Evolutionary conservation across 2,888 invertebrate genomes (phyloP), one percentile per base, ranked within the genome.

Genomic region (Chymomyza fuscimana): DNA sequence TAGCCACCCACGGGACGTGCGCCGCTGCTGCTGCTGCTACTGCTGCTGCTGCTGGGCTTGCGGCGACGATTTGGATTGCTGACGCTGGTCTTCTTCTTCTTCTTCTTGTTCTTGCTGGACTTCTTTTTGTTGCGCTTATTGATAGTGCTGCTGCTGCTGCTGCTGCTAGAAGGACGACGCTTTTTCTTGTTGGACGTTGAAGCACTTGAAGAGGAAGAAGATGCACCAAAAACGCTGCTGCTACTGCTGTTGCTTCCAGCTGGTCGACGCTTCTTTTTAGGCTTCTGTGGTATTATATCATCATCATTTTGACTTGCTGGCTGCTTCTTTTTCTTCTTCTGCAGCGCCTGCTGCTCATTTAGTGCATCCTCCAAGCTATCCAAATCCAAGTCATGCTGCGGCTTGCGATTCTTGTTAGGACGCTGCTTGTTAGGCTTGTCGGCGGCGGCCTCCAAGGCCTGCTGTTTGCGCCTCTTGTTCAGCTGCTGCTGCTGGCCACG

Each of bases 1-100:
- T 82, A 82, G 70, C 82, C 84, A 40, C 84, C 86, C 19, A 77
- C 46, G 62, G 73, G 65, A 58, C 36, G 58, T 52, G 32, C 15
- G 16, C 40, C 19, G 15, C 51, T 54, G 63, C 12, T 16, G 40
- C 32, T n/a, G 19, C 59, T 25, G n/a, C 36, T 16, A 12, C 50
- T 52, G 63, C 9, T 32, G 40, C 32, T n/a, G 19, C 36, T 52
- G 51, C 62, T 67, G 22, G 76, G 73, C 9, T 70, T 70, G 19
- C 73, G 76, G 10, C 76, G 67, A 3, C 64, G 50, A 22, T 50
- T 73, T 22, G 69, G 54, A 58, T 25, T 65, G 64, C 64, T 65
- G 62, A 74, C 56, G 73, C 56, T 67, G 29, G 58, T 59, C 51
- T 64, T 19, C 58, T 58, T 29, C 5, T 16, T 56, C 12, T 10